These are phyloP conservation scores for Platysteira castanea DNA, from an alignment of 2,113 vertebrate genomes.

Conservation along the genomic window DNA sequence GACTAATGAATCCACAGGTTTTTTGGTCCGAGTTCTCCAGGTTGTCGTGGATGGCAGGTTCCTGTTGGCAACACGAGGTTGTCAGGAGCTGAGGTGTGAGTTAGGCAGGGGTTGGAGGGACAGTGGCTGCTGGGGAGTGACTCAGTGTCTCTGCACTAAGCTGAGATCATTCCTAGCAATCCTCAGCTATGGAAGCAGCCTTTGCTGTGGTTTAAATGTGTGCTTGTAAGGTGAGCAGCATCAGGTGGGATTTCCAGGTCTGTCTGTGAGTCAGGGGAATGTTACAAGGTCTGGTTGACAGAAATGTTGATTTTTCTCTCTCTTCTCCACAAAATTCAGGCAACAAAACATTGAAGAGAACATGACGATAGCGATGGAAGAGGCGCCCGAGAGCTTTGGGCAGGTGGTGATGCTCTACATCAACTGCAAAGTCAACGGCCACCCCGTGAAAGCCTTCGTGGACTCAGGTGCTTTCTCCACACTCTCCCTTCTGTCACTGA, in stretches of 20 bases:
- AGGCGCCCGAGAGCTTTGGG: constrained; percentile 96
- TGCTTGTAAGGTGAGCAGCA: not conserved
- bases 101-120: not conserved
- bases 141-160: not conserved
- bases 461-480: constrained; percentile 84
- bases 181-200: not conserved
- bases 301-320: not conserved
- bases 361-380: constrained; percentile 99
- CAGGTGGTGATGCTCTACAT: constrained; percentile 99
- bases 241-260: not conserved
- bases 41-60: not conserved
- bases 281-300: not conserved
- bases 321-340: constrained; percentile 68
- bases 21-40: not conserved
- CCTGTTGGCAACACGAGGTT: not conserved
- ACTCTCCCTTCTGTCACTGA: not conserved
- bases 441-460: constrained; percentile 97
- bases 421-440: constrained; percentile 98
- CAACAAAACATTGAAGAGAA: constrained; percentile 99
- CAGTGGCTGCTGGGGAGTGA: not conserved
- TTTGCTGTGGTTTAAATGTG: not conserved
- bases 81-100: not conserved
- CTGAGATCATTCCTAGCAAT: not conserved
- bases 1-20: not conserved
- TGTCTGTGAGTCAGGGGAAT: not conserved